Evolutionary conservation across 1,140 invertebrate species (phyloP), one percentile per base, ranked within the genome.

Genomic region (Mylabris phalerata): DNA sequence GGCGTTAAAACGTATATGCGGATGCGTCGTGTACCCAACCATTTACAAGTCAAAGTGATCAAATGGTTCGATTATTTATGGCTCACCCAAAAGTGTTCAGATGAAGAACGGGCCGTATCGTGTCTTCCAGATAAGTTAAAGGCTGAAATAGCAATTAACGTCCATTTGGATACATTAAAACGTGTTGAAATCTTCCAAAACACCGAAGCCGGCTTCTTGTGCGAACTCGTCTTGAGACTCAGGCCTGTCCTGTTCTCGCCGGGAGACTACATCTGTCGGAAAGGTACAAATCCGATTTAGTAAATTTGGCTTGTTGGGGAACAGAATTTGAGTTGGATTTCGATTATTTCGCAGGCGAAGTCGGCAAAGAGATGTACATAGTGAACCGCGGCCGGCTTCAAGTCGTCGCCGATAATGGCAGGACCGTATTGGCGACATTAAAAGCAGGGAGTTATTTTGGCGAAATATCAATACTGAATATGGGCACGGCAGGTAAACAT

Each of bases 61-160:
- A 95, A 95, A 75, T 98, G 95, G 95, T 98, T 98, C 75, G 95
- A 98, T 79, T 98, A 98, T 75, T 82, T 98, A 60, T 98, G 96
- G 95, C 84, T 98, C 60, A 97, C 93, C 57, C 95, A 98, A 80
- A 98, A 98, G 77, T 97, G 93, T 72, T 95, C 93, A 0, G 95
- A 98, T 74, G 95, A 98, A 75, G 95, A 98, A 74, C 90, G 89
- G 75, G 91, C 92, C 48, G 92, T 96, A 59, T 92, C 90, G 68
- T 95, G 93, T 80, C 84, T 96, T 69, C 93, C 93, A 68, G 95
- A 98, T 78, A 98, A 98, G 78, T 81, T 98, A 62, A 98, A 98
- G 78, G 95, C 95, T 40, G 96, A 98, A 80, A 98, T 98, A 67
- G 95, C 95, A 62, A 98, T 98, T 76, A 97, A 98, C 79, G 95